Conservation (phyloP, 2,113 vertebrate species). For the Panthera leo region DNA sequence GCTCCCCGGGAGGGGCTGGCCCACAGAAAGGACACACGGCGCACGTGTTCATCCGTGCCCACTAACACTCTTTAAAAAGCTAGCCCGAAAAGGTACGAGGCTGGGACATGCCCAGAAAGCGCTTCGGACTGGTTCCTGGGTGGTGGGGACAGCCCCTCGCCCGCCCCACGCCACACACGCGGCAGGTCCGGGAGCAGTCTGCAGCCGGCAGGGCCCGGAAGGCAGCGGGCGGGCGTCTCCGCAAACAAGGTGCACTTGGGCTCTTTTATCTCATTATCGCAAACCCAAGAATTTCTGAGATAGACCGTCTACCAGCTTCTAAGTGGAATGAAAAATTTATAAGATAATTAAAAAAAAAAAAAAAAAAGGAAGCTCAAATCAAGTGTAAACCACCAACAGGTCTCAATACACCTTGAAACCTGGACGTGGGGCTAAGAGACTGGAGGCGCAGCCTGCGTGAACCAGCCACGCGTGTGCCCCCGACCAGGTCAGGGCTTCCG, state of each 20-base stretch:
- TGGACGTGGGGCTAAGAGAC: background rate
- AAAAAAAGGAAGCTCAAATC: background rate
- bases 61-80: background rate
- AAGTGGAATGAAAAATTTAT: background rate
- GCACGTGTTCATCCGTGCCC: background rate
- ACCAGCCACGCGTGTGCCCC: fast-evolving
- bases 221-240: background rate
- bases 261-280: background rate
- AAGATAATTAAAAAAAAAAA: background rate
- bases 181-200: background rate
- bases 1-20: fast-evolving
- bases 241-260: background rate
- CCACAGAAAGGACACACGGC: background rate
- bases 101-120: too few species aligned
- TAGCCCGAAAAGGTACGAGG: background rate
- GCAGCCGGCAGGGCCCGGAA: background rate
- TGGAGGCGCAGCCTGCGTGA: background rate
- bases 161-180: background rate
- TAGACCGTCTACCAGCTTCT: background rate
- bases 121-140: background rate
- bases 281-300: background rate
- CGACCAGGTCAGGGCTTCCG: background rate
- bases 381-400: background rate
- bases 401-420: background rate
- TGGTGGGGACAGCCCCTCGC: background rate